These are phyloP conservation scores for Anas platyrhynchos DNA, from an alignment of 2,113 vertebrate genomes.

Conservation along the genomic window DNA sequence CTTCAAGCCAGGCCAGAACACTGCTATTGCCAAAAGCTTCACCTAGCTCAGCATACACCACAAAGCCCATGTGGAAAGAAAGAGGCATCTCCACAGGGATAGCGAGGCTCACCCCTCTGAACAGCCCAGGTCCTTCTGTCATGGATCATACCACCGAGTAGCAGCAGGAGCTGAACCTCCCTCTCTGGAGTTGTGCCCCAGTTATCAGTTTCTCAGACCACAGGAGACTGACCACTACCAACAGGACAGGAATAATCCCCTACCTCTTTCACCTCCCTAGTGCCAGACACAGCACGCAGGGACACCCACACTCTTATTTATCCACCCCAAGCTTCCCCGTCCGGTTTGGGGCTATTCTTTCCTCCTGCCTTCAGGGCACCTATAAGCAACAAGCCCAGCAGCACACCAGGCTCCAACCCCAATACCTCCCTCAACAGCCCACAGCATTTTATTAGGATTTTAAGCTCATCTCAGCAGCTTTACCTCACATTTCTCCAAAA, in stretches of 20 bases:
- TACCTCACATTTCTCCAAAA: not conserved
- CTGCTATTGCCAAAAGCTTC: not conserved
- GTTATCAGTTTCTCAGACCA: not conserved
- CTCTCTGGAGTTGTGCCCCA: not conserved
- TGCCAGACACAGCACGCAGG: accelerated
- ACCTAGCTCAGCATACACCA: not conserved
- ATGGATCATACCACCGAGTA: not conserved
- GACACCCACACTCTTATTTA: accelerated
- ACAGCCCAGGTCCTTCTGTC: not conserved
- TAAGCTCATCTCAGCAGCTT: not conserved
- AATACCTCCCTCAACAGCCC: not conserved
- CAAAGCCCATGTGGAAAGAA: accelerated
- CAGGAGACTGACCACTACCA: not conserved
- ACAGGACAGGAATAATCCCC: not conserved
- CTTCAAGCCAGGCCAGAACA: not conserved
- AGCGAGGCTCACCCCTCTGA: not conserved
- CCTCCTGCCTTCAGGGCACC: accelerated
- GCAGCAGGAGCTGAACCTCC: accelerated
- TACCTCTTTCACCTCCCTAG: not conserved
- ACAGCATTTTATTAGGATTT: not conserved
- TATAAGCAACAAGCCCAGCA: not conserved
- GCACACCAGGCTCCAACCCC: not conserved
- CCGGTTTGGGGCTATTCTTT: not conserved
- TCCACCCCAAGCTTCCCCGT: accelerated
- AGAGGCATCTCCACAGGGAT: not conserved